phyloP scores from a whole-genome alignment of 2,797 vertebrate species.

The Enteromius treurensis region DNA sequence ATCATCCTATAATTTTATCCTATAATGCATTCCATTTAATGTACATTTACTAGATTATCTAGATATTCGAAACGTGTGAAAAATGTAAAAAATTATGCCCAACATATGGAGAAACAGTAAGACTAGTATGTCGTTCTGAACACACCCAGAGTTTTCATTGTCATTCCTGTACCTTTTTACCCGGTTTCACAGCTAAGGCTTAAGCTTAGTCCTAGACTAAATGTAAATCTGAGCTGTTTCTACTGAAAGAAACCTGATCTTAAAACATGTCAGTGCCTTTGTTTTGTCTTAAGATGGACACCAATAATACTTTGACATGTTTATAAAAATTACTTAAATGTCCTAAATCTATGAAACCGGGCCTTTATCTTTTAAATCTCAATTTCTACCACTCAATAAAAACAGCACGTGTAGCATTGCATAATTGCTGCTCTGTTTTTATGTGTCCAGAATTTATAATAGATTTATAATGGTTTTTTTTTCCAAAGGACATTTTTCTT shows the following conservation, averaged over 20 bases:
- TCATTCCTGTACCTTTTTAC: background rate
- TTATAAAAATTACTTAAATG: too few species aligned
- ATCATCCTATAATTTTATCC: background rate
- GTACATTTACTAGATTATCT: constrained; percentile 10
- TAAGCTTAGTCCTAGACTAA: too few species aligned
- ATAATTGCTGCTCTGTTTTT: background rate
- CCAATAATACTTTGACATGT: too few species aligned
- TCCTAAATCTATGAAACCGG: too few species aligned
- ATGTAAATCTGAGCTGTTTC: too few species aligned
- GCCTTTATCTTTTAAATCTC: background rate
- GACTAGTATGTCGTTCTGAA: background rate
- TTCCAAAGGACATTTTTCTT: background rate
- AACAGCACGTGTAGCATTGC: background rate
- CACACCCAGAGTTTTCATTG: background rate
- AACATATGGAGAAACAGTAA: background rate
- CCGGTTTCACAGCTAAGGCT: too few species aligned
- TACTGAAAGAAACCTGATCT: too few species aligned
- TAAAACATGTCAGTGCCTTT: too few species aligned
- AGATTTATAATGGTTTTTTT: background rate
- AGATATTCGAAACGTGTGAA: background rate
- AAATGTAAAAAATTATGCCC: background rate
- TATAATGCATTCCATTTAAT: background rate
- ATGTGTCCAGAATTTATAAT: background rate
- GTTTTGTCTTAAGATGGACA: too few species aligned
- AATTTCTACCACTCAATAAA: background rate